A percentile compares a stretch with the other conserved stretches of the same genome.
Evolutionary conservation across 1,140 invertebrate genomes (phyloP).

Genomic region (Chrysopa pallens): DNA sequence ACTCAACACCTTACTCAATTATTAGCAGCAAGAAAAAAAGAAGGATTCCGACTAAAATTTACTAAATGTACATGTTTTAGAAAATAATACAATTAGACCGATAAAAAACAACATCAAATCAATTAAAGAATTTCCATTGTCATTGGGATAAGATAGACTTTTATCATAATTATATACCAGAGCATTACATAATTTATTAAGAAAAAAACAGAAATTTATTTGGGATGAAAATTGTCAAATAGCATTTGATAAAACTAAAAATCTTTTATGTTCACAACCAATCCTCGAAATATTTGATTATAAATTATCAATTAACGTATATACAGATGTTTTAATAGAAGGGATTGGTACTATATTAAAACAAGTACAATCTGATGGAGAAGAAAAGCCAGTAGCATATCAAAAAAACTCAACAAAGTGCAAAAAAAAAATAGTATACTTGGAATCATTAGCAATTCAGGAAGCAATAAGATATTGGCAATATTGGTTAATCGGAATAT

Average conservation of each 20-base stretch:
- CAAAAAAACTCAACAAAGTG: background rate
- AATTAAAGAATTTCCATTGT: too few species aligned
- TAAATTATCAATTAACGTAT: conserved; percentile 5
- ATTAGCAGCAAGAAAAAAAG: too few species aligned
- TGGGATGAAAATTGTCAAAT: background rate
- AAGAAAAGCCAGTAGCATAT: conserved; percentile 6
- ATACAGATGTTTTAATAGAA: conserved; percentile 6
- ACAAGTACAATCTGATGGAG: conserved; percentile 1
- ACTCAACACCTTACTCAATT: too few species aligned
- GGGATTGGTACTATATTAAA: conserved; percentile 6
- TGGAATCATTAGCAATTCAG: too few species aligned
- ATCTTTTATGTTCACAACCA: conserved; percentile 6
- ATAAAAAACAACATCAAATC: too few species aligned
- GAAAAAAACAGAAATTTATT: background rate
- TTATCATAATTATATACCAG: too few species aligned
- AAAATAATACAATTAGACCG: too few species aligned
- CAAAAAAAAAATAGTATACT: background rate
- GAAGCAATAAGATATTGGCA: too few species aligned
- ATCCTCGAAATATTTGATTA: conserved; percentile 7
- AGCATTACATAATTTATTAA: background rate
- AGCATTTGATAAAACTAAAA: conserved; percentile 3
- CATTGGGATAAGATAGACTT: too few species aligned
- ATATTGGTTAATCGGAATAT: too few species aligned
- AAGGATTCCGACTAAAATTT: too few species aligned
- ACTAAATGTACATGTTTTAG: too few species aligned